A percentile compares a stretch with the other conserved stretches of the same genome.
phyloP scores from a whole-genome alignment of 2,888 invertebrate genomes.

The Microctonus brassicae region DNA sequence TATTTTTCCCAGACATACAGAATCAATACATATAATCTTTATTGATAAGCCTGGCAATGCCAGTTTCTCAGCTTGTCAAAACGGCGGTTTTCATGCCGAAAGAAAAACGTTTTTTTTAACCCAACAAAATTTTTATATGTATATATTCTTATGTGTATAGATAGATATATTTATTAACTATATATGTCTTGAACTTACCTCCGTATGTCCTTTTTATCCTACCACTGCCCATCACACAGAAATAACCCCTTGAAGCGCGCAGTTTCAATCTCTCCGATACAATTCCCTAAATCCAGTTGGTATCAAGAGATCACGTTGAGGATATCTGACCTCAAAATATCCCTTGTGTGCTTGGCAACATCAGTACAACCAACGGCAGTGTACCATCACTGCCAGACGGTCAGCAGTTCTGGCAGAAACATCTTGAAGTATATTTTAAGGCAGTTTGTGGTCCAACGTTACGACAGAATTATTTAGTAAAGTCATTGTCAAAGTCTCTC shows the following conservation, averaged over 20 bases:
- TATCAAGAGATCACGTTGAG: constrained; percentile 17
- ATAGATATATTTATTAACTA: too few species aligned
- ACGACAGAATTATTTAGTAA: constrained; percentile 24
- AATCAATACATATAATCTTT: background rate
- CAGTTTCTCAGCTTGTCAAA: constrained; percentile 9
- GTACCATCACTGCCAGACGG: background rate
- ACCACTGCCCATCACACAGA: background rate
- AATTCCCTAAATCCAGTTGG: constrained; percentile 22
- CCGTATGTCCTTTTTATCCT: background rate
- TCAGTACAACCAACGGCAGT: background rate
- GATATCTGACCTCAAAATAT: constrained; percentile 1
- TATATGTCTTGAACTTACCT: background rate
- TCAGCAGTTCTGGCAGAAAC: constrained; percentile 1
- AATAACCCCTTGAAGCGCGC: background rate
- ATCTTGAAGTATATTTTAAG: constrained; percentile 16
- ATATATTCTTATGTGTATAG: too few species aligned
- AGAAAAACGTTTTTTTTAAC: background rate
- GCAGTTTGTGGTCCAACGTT: constrained; percentile 19
- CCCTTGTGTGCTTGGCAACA: background rate
- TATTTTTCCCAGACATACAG: background rate
- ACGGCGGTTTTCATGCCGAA: constrained; percentile 19
- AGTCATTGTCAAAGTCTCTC: constrained; percentile 26
- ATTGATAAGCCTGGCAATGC: constrained; percentile 10
- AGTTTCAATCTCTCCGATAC: constrained; percentile 26
- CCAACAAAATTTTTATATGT: background rate